Evolutionary conservation across 1,140 invertebrate genomes (phyloP), one percentile per base, ranked within the genome.

Genomic region (Scaptomyza graminum): DNA sequence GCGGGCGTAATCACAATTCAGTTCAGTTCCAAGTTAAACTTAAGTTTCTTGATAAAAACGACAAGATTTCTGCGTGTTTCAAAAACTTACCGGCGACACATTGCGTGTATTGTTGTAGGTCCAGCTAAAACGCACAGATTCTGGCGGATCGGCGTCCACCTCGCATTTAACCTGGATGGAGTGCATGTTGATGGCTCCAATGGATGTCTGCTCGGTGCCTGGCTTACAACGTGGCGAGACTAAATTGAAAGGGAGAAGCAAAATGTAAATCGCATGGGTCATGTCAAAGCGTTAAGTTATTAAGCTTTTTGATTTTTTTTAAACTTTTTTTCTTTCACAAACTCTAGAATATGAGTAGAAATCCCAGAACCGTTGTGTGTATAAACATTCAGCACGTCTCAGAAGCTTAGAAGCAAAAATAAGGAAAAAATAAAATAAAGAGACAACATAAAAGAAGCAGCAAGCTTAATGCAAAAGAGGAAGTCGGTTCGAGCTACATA

Each of bases 121-220:
- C 96, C 96, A 96, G 51, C 95, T 95, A 87, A 96, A 96, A 74
- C 94, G 93, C 28, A 95, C 93, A 16, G 96, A 96, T 43, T 96
- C 94, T 0, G 96, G 94, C 4, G 96, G 96, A 71, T 95, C 93
- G 1, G 96, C 95, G 50, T 96, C 95, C n/a, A 98, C 96, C 73
- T 96, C 95, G 90, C 97, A 98, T 46, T 94, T 93, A 74, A 94
- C 94, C 89, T 91, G 93, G 76, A 94, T 93, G 63, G 92, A 93
- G 76, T 96, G 94, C 68, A 94, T 93, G 43, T 93, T 93, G 39
- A 94, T 92, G 13, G 93, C 93, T 1, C 94, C 94, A 28, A 95
- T 92, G 49, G 94, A 92, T 62, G 92, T 93, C 52, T 92, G 90
- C 73, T 95, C 93, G 57, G 93, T 92, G 25, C 94, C 94, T 51